Percentiles rank a stretch among this genome's conserved stretches.
Conservation (phyloP, 2,113 vertebrate genomes). For the Myiozetetes cayanensis region DNA sequence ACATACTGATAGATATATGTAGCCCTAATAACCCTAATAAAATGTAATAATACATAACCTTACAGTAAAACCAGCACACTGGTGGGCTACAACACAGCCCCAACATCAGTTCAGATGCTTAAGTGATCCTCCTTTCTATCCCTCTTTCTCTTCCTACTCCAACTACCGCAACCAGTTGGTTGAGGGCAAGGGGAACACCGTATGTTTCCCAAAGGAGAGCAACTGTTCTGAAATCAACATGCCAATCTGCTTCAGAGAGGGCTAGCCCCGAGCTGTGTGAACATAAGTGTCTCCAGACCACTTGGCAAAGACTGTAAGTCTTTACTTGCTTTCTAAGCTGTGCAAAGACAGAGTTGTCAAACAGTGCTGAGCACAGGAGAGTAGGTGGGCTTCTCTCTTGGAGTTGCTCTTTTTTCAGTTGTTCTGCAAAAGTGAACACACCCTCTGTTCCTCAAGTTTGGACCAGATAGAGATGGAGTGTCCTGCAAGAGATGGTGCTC, state of each 20-base stretch:
- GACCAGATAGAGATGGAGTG: neutral
- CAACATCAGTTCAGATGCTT: neutral
- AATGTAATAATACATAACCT: no score
- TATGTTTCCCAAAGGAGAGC: neutral
- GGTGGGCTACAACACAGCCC: neutral
- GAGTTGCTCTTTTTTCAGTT: neutral
- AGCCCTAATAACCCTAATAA: neutral
- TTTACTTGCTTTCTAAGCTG: neutral
- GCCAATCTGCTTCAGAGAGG: neutral
- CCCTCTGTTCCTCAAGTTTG: neutral
- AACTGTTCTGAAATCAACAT: neutral
- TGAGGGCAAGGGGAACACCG: accelerated
- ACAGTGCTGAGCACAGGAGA: neutral
- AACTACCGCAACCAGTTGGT: neutral
- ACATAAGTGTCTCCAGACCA: neutral
- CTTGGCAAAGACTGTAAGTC: neutral
- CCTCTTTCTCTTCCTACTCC: neutral
- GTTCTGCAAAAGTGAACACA: neutral
- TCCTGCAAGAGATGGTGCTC: neutral
- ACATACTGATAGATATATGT: no score
- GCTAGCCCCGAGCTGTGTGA: neutral
- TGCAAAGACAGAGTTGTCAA: neutral
- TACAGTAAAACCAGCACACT: neutral
- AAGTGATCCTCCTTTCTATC: neutral
- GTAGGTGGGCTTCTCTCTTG: neutral